A percentile compares a stretch with the other conserved stretches of the same genome.
These are phyloP conservation scores for Antheraea pernyi DNA, from an alignment of 1,140 invertebrate genomes.

Conservation along the genomic window DNA sequence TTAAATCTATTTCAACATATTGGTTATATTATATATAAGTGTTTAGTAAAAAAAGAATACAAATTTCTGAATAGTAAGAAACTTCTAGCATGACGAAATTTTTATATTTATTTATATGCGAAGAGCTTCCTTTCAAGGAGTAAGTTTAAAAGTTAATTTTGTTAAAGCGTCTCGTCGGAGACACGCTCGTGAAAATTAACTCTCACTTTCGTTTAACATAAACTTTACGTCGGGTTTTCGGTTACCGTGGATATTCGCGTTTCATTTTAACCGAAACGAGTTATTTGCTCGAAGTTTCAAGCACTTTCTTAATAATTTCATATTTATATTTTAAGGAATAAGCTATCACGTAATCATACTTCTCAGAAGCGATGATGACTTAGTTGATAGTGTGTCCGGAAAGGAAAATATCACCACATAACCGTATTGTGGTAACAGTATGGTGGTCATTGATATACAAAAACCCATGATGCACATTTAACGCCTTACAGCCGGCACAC, in stretches of 20 bases:
- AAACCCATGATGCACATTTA: no score
- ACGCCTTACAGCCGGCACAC: no score
- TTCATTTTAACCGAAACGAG: neutral
- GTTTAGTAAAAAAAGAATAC: no score
- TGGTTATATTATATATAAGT: no score
- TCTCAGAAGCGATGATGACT: no score
- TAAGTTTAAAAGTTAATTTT: slow-evolving; percentile 2
- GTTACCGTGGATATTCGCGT: neutral
- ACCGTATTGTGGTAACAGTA: no score
- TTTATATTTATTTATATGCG: neutral
- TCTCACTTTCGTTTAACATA: neutral
- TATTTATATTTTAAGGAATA: neutral
- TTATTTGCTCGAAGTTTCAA: neutral
- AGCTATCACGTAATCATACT: neutral
- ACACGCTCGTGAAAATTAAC: neutral
- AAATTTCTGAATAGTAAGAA: no score
- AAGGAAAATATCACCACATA: no score
- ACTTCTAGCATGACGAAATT: no score
- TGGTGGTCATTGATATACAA: no score
- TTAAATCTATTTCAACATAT: no score
- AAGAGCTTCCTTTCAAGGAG: neutral
- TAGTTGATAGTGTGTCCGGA: no score
- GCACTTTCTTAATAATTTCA: slow-evolving; percentile 1
- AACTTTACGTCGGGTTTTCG: neutral
- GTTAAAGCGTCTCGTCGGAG: neutral